phyloP scores from a whole-genome alignment of 92 coral and sea anemone genomes.

The Siderastrea siderea region DNA sequence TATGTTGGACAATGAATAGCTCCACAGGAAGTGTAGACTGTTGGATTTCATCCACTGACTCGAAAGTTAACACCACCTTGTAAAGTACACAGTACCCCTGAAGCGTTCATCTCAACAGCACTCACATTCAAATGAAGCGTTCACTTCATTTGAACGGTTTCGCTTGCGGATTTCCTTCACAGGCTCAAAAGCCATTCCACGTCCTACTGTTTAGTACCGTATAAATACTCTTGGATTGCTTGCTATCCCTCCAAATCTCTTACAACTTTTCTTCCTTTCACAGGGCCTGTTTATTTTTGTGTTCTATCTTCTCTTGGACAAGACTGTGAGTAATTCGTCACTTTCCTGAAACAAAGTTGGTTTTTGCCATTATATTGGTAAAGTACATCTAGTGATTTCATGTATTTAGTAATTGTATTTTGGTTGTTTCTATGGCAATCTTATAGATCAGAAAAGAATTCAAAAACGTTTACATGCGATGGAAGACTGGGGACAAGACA shows the following conservation, averaged over 20 bases:
- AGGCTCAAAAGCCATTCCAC: no score
- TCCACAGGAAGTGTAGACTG: not conserved
- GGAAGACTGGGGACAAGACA: constrained; percentile 98
- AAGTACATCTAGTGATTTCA: not conserved
- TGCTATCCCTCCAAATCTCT: no score
- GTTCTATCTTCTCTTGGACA: constrained; percentile 90
- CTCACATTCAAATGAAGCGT: no score
- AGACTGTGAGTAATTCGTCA: constrained; percentile 70
- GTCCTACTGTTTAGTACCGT: no score
- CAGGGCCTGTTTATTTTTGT: constrained; percentile 93
- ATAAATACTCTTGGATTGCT: no score
- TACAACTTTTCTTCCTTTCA: not conserved
- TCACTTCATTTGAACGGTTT: no score
- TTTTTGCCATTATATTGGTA: not conserved
- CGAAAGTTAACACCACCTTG: not conserved
- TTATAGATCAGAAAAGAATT: constrained; percentile 91
- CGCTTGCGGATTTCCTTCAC: no score
- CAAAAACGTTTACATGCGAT: constrained; percentile 94
- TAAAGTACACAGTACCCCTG: not conserved
- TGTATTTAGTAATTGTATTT: not conserved
- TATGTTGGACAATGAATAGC: not conserved
- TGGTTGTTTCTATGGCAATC: not conserved
- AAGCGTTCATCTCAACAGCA: no score
- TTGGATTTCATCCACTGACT: not conserved
- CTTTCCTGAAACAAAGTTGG: not conserved